Conservation (phyloP, 2,888 invertebrate species). For the Hirtodrosophila duncani region DNA sequence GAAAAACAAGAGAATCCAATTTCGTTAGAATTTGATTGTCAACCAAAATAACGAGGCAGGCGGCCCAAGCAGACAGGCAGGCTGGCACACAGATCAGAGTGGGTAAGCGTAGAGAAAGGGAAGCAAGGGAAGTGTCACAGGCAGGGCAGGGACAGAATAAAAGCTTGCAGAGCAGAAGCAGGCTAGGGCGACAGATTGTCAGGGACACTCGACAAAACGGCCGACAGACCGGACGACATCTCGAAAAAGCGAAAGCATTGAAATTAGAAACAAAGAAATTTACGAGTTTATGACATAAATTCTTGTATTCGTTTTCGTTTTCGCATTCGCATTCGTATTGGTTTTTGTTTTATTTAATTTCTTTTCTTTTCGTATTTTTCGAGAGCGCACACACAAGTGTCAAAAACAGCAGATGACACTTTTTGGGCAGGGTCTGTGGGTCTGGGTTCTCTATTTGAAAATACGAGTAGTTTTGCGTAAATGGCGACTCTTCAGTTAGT, state of each 20-base stretch:
- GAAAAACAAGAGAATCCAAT: constrained; percentile 62
- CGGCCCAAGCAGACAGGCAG: constrained; percentile 12
- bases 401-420: constrained; percentile 53
- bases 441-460: too few relatives aligned
- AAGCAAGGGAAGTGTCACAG: neutral
- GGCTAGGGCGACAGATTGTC: constrained; percentile 41
- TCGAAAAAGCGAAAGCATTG: constrained; percentile 37
- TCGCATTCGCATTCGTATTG: neutral
- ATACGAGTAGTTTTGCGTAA: too few relatives aligned
- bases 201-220: constrained; percentile 12
- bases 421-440: too few relatives aligned
- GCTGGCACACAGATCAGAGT: constrained; percentile 3
- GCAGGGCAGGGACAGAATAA: neutral
- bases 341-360: too few relatives aligned
- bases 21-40: constrained; percentile 67
- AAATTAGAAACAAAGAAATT: constrained; percentile 54
- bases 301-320: constrained; percentile 30
- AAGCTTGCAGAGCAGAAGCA: too few relatives aligned
- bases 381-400: constrained; percentile 55
- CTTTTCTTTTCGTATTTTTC: too few relatives aligned
- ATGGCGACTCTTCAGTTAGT: constrained; percentile 34
- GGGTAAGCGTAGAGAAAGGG: constrained; percentile 2
- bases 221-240: too few relatives aligned
- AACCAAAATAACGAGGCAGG: constrained; percentile 52
- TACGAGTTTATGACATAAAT: constrained; percentile 45